Evolutionary conservation across 2,888 invertebrate genomes (phyloP).

Genomic region (Megaustenia siamemsis): DNA sequence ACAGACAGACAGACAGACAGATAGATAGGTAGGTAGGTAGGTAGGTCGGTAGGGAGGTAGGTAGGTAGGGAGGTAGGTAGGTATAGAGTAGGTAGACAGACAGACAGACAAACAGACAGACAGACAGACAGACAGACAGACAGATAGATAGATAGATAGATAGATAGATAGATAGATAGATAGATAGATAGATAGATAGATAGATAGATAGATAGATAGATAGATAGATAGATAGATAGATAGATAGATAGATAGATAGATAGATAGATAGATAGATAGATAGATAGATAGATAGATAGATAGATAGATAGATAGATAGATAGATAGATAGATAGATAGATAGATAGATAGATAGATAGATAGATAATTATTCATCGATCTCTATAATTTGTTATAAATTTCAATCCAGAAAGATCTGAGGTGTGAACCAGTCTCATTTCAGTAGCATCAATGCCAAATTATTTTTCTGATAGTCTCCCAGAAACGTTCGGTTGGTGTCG

Average conservation of each 20-base stretch:
- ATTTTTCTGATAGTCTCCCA: too few relatives aligned
- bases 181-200: not conserved
- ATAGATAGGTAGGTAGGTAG: not conserved
- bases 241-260: slow-evolving; percentile 9
- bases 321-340: slow-evolving; percentile 4
- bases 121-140: not conserved
- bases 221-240: slow-evolving; percentile 9
- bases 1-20: slow-evolving; percentile 1
- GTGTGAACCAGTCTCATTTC: too few relatives aligned
- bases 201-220: not conserved
- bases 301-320: slow-evolving; percentile 9
- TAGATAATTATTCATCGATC: not conserved
- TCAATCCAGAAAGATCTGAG: too few relatives aligned
- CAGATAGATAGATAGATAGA: slow-evolving; percentile 5
- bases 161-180: slow-evolving; percentile 9
- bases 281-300: slow-evolving; percentile 9
- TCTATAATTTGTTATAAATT: too few relatives aligned
- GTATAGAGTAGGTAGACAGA: not conserved
- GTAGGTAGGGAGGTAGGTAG: not conserved
- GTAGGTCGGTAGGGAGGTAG: not conserved
- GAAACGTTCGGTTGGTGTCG: too few relatives aligned
- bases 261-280: slow-evolving; percentile 9
- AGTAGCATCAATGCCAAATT: too few relatives aligned
- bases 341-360: not conserved
- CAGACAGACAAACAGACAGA: not conserved